Percentiles rank a stretch among this genome's conserved stretches.
Conservation (phyloP, 2,888 invertebrate genomes). For the Nematopogon swammerdamellus region DNA sequence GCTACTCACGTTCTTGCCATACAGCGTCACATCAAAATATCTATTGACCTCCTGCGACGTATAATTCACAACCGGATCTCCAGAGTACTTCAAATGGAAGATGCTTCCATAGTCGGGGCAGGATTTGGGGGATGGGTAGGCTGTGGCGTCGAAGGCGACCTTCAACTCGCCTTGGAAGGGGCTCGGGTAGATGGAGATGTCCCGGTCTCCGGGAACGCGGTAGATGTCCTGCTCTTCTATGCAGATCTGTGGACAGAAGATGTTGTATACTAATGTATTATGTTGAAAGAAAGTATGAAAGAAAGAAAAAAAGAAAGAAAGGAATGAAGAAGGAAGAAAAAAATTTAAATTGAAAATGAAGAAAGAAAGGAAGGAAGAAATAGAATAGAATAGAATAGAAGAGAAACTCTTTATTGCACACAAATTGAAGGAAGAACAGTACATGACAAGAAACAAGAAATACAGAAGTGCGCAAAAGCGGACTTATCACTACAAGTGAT, state of each 20-base stretch:
- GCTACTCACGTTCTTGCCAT: slow-evolving; percentile 28
- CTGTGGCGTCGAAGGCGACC: slow-evolving; percentile 18
- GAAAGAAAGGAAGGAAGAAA: no score
- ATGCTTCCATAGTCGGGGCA: slow-evolving; percentile 17
- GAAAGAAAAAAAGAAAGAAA: slow-evolving; percentile 1
- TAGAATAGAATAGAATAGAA: neutral
- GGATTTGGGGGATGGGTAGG: slow-evolving; percentile 15
- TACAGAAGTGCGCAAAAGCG: no score
- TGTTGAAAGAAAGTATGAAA: neutral
- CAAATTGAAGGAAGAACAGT: no score
- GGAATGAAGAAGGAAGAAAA: no score
- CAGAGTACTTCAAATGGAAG: slow-evolving; percentile 24
- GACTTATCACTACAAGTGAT: no score
- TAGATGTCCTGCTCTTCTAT: slow-evolving; percentile 25
- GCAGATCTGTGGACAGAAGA: slow-evolving; percentile 23
- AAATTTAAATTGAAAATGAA: no score
- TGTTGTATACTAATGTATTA: no score
- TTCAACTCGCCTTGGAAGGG: slow-evolving; percentile 26
- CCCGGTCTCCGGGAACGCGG: slow-evolving; percentile 24
- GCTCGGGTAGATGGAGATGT: slow-evolving; percentile 25
- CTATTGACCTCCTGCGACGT: slow-evolving; percentile 17
- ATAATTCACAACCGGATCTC: slow-evolving; percentile 17
- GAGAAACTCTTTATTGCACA: no score
- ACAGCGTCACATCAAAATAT: slow-evolving; percentile 21
- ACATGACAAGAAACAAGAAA: no score